Conservation (phyloP, 2,888 invertebrate genomes). For the Labia minor region DNA sequence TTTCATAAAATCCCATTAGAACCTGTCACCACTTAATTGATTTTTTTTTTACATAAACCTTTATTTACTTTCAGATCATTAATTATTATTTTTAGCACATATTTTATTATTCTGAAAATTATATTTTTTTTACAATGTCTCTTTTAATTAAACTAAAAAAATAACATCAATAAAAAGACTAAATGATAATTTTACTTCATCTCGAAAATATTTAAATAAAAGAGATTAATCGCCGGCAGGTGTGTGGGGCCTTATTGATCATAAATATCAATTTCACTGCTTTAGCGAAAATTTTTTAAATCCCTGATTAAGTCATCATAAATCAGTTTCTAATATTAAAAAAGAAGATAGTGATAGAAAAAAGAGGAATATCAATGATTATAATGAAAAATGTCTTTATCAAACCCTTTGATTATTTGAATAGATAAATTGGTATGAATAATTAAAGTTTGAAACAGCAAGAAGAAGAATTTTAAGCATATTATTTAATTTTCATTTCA, state of each 20-base stretch:
- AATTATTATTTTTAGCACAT: too few relatives aligned
- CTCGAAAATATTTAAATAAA: background rate
- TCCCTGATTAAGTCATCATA: conserved; percentile 7
- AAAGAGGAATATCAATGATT: background rate
- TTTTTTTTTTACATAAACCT: too few relatives aligned
- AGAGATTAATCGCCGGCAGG: background rate
- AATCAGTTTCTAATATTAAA: background rate
- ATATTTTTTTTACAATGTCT: background rate
- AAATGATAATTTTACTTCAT: background rate
- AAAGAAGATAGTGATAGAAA: background rate
- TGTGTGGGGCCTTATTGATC: background rate
- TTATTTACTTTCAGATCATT: too few relatives aligned
- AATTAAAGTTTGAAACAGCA: too few relatives aligned
- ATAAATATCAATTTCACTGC: conserved; percentile 1
- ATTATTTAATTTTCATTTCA: too few relatives aligned
- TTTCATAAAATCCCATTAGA: too few relatives aligned
- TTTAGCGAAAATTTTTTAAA: background rate
- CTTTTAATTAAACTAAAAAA: background rate
- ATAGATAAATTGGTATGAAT: too few relatives aligned
- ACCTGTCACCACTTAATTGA: too few relatives aligned
- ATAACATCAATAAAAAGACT: background rate
- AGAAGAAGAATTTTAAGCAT: too few relatives aligned
- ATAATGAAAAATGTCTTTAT: background rate
- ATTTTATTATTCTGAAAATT: too few relatives aligned
- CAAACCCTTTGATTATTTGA: too few relatives aligned